Percentiles rank a stretch among this genome's conserved stretches.
These are phyloP conservation scores for Podarcis muralis DNA, from an alignment of 2,113 vertebrate genomes.

Conservation along the genomic window DNA sequence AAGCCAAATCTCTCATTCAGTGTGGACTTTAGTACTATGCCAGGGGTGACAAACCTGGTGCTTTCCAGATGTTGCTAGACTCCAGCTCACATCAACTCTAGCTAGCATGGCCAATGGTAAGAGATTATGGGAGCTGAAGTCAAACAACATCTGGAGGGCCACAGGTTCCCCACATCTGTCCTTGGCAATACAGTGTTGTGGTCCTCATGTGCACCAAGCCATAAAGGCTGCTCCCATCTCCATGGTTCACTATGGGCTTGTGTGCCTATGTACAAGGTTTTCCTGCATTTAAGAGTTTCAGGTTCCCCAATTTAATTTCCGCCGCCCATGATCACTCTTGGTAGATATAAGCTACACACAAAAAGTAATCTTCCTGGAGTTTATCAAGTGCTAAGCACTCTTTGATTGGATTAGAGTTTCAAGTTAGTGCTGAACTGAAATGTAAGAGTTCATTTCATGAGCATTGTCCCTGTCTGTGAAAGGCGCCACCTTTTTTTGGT, in stretches of 20 bases:
- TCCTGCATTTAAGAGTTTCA: background rate
- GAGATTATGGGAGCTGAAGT: too few relatives aligned
- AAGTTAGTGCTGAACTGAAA: background rate
- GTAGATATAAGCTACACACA: constrained; percentile 12
- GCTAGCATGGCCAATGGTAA: too few relatives aligned
- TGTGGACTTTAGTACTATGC: background rate
- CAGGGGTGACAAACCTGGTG: too few relatives aligned
- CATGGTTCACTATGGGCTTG: constrained; percentile 8
- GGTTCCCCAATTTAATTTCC: constrained; percentile 18
- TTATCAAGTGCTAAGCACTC: background rate
- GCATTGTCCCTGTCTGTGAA: background rate
- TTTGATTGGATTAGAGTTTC: constrained; percentile 11
- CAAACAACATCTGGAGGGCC: too few relatives aligned
- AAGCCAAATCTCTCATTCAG: background rate
- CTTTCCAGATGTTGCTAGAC: too few relatives aligned
- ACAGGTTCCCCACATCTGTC: too few relatives aligned
- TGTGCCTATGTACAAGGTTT: background rate
- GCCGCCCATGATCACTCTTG: background rate
- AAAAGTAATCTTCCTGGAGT: constrained; percentile 20
- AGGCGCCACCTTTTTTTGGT: background rate
- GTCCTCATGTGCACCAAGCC: constrained; percentile 29
- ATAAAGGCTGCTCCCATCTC: accelerated
- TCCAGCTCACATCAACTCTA: too few relatives aligned
- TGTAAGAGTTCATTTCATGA: background rate
- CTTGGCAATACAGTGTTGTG: constrained; percentile 33